phyloP scores from a whole-genome alignment of 2,888 invertebrate genomes.

The Leptinotarsa haldemani region DNA sequence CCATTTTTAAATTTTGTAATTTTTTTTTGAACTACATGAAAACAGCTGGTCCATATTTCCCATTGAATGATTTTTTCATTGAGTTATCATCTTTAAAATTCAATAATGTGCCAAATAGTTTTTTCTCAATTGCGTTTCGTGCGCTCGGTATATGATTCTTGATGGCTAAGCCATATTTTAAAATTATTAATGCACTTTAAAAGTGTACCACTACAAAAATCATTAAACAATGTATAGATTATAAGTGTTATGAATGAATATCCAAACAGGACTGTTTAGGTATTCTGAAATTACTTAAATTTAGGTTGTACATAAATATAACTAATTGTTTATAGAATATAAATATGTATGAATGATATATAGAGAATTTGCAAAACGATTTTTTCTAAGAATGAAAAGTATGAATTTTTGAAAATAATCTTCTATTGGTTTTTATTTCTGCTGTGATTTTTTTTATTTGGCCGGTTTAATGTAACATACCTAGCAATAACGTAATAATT shows the following conservation, averaged over 20 bases:
- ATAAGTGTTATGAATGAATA: constrained; percentile 56
- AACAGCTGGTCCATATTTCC: neutral
- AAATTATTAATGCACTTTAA: constrained; percentile 61
- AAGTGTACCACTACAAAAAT: constrained; percentile 62
- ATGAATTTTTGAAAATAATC: constrained; percentile 47
- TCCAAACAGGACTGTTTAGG: constrained; percentile 39
- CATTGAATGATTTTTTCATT: constrained; percentile 34
- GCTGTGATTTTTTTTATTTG: constrained; percentile 53
- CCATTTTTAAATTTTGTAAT: neutral
- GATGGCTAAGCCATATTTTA: constrained; percentile 62
- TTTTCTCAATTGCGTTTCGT: constrained; percentile 50
- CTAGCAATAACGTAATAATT: constrained; percentile 57
- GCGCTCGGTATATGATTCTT: constrained; percentile 58
- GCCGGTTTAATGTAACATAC: constrained; percentile 58
- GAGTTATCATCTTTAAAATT: constrained; percentile 40
- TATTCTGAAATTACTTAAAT: constrained; percentile 48
- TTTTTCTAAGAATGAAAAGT: constrained; percentile 50
- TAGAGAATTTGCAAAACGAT: constrained; percentile 52
- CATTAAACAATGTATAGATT: constrained; percentile 62
- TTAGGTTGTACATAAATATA: constrained; percentile 56
- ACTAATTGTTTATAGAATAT: constrained; percentile 55
- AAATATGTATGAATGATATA: constrained; percentile 53
- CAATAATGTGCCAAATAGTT: constrained; percentile 56
- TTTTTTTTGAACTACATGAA: neutral
- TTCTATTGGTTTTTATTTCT: constrained; percentile 49